Evolutionary conservation across 2,797 vertebrate species (phyloP).

Genomic region (Eospalax fontanierii): DNA sequence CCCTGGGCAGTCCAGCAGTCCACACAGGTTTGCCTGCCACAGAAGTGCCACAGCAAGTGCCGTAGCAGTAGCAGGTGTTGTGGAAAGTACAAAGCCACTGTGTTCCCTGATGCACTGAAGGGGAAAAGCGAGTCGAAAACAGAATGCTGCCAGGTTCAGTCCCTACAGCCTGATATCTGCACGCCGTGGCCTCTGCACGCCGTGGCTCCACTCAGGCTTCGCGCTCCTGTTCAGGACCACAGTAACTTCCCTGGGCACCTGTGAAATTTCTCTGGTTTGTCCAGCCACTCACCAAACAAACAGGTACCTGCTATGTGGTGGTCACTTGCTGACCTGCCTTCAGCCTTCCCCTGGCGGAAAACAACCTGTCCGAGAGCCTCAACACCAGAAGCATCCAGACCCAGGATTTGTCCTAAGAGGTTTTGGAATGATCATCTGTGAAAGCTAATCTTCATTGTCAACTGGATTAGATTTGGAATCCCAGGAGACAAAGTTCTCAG

Average conservation of each 20-base stretch:
- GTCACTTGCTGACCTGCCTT: not conserved
- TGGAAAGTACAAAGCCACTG: not conserved
- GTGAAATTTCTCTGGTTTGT: not conserved
- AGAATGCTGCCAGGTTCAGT: accelerated
- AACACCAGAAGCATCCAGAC: not conserved
- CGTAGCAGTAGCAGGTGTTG: not conserved
- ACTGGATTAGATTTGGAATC: not conserved
- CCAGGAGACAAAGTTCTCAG: not conserved
- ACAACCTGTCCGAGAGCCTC: not conserved
- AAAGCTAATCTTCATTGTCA: not conserved
- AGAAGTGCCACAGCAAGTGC: too few relatives aligned
- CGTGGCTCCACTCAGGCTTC: accelerated
- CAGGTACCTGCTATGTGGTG: not conserved
- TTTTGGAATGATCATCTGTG: not conserved
- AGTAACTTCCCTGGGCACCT: not conserved
- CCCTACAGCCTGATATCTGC: not conserved
- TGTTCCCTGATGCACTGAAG: not conserved
- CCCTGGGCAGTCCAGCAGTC: not conserved
- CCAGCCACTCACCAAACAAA: not conserved
- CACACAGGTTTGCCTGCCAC: not conserved
- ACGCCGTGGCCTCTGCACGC: not conserved
- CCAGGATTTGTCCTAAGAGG: not conserved
- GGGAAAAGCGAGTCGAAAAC: not conserved
- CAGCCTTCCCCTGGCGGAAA: not conserved
- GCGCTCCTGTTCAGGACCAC: accelerated